These are phyloP conservation scores for Zaprionus davidi DNA, from an alignment of 1,140 invertebrate genomes.

Conservation along the genomic window DNA sequence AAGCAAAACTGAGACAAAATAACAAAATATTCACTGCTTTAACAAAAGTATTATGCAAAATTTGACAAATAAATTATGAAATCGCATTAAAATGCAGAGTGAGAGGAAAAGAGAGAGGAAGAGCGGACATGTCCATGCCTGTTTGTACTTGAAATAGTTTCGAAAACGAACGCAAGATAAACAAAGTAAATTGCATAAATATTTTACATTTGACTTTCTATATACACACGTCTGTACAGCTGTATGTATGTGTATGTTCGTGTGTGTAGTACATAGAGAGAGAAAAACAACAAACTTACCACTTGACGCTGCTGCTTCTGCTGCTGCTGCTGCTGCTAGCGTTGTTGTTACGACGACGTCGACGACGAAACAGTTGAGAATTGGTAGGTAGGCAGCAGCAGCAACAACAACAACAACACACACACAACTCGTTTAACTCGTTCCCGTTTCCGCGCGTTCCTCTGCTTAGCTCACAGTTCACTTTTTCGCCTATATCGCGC, in stretches of 20 bases:
- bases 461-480: slow-evolving; percentile 4
- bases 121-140: background rate
- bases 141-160: slow-evolving; percentile 51
- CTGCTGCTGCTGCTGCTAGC: slow-evolving; percentile 33
- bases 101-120: background rate
- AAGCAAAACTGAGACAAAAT: slow-evolving; percentile 26
- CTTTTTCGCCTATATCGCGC: slow-evolving; percentile 3
- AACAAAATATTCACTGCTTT: slow-evolving; percentile 40
- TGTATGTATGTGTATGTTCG: background rate
- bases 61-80: slow-evolving; percentile 46
- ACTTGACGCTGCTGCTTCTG: slow-evolving; percentile 35
- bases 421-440: slow-evolving; percentile 35
- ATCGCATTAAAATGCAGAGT: slow-evolving; percentile 8
- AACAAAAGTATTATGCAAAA: slow-evolving; percentile 45
- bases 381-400: slow-evolving; percentile 36
- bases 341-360: slow-evolving; percentile 46
- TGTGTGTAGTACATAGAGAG: slow-evolving; percentile 9
- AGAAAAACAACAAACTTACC: slow-evolving; percentile 47
- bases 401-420: slow-evolving; percentile 34
- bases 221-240: slow-evolving; percentile 1
- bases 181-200: slow-evolving; percentile 57
- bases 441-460: slow-evolving; percentile 43
- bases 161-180: slow-evolving; percentile 33
- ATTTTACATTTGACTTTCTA: slow-evolving; percentile 28
- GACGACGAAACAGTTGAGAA: slow-evolving; percentile 52